Evolutionary conservation across 92 coral and sea anemone species (phyloP), one percentile per base, ranked within the genome.

Genomic region (Chrysogorgia sp.): DNA sequence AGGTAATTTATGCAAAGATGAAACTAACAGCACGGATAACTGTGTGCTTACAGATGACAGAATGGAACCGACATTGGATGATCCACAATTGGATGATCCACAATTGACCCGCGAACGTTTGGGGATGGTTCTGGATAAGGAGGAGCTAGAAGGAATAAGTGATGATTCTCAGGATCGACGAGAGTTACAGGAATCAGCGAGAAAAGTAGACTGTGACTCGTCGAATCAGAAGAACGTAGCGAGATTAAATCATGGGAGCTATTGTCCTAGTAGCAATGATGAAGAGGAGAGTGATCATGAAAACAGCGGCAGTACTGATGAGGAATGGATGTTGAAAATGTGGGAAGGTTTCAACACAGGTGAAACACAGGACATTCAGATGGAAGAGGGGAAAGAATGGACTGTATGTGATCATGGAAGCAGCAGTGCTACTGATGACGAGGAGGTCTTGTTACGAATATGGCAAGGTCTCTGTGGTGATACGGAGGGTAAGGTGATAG

Each of bases 401-500:
- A n/a, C n/a, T n/a, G n/a, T n/a, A n/a, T n/a, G n/a, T n/a, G n/a
- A n/a, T n/a, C n/a, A n/a, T n/a, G n/a, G n/a, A n/a, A n/a, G n/a
- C n/a, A n/a, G n/a, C n/a, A n/a, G n/a, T n/a, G n/a, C n/a, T n/a
- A n/a, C n/a, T n/a, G n/a, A n/a, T n/a, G n/a, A n/a, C n/a, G n/a
- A n/a, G n/a, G n/a, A n/a, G n/a, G n/a, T n/a, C n/a, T n/a, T n/a
- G n/a, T n/a, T n/a, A n/a, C n/a, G n/a, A n/a, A n/a, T n/a, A n/a
- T n/a, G n/a, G n/a, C n/a, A 47, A 47, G 53, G 53, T 2, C 10
- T 2, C 2, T 47, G 53, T 47, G n/a, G 10, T 7, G 15, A n/a
- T 47, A n/a, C n/a, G n/a, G 49, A 28, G 19, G 78, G 60, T 1
- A 69, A 77, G 6, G 32, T 40, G 40, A 40, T 10, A 41, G 28